Evolutionary conservation across 2,113 vertebrate genomes (phyloP), one percentile per base, ranked within the genome.

Genomic region (Opisthocomus hoazin): DNA sequence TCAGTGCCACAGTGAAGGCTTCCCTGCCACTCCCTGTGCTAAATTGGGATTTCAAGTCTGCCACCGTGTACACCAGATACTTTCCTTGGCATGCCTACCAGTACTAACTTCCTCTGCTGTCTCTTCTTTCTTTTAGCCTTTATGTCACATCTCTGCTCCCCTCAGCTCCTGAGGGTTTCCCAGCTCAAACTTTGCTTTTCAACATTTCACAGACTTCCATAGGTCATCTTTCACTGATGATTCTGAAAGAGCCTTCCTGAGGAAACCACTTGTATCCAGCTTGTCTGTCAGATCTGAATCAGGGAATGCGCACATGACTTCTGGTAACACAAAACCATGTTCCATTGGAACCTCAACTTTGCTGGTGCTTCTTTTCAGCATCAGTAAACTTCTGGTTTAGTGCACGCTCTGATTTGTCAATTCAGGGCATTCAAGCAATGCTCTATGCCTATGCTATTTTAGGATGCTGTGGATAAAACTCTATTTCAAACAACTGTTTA

Each of bases 21-120:
- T 94, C 94, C 95, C 94, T 51, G 27, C 76, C 83, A 86, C 97
- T 94, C 96, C 91, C 83, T 78, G 58, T 27, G 63, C 96, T 97
- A 95, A 97, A 97, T 4, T 50, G 63, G 73, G 90, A 87, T 84
- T 92, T 94, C 75, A 87, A 90, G 94, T 96, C 93, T 97, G 95
- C 95, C 94, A 95, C 87, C 8, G 0, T 34, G 85, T 79, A 92
- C 39, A 95, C 90, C 91, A 92, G 95, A 97, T 96, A 96, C 96
- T 93, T 95, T 93, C 74, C 88, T 79, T 95, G 93, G 96, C 93
- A 68, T 56, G 93, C 34, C 87, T 84, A 65, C 69, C 46, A 84
- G 86, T 82, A 76, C 87, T 82, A 88, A 91, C 93, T 94, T 96
- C 96, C 95, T 96, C 90, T 92, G 87, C 68, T 81, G 63, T 45